Evolutionary conservation across 53 echinoderm and acorn worm species (phyloP).

Genomic region (Stichopus horrens): DNA sequence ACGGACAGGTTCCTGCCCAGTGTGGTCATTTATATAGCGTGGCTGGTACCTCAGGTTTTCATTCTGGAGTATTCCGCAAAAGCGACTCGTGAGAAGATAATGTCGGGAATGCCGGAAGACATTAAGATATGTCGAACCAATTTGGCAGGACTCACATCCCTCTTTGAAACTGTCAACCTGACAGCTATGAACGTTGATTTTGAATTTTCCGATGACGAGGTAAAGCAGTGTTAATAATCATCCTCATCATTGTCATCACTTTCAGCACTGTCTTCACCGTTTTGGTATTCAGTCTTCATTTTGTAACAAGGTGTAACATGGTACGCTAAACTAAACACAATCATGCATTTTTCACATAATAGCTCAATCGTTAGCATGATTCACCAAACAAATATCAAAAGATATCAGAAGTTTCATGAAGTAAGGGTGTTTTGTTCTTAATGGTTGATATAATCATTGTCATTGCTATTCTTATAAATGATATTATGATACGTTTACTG

Average conservation of each 20-base stretch:
- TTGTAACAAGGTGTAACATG: too few relatives aligned
- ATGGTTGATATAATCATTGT: too few relatives aligned
- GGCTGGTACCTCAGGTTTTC: slow-evolving; percentile 31
- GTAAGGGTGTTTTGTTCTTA: too few relatives aligned
- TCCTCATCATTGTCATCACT: neutral
- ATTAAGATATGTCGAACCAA: neutral
- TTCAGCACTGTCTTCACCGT: too few relatives aligned
- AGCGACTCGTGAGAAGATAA: neutral
- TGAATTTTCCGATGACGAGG: neutral
- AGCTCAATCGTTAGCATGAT: too few relatives aligned
- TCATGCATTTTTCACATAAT: too few relatives aligned
- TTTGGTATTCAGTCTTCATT: too few relatives aligned
- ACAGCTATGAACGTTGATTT: neutral
- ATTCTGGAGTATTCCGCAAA: slow-evolving; percentile 23
- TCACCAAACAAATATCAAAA: too few relatives aligned
- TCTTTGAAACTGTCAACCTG: neutral
- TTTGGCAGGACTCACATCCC: neutral
- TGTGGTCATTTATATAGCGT: slow-evolving; percentile 19
- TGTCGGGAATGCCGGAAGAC: neutral
- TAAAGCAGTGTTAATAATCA: neutral
- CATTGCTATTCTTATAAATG: too few relatives aligned
- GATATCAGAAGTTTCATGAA: too few relatives aligned
- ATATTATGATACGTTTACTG: neutral
- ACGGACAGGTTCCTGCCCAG: slow-evolving; percentile 25
- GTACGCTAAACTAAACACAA: too few relatives aligned